Conservation (phyloP, 1,140 invertebrate species). For the Philotrypesis tridentata region DNA sequence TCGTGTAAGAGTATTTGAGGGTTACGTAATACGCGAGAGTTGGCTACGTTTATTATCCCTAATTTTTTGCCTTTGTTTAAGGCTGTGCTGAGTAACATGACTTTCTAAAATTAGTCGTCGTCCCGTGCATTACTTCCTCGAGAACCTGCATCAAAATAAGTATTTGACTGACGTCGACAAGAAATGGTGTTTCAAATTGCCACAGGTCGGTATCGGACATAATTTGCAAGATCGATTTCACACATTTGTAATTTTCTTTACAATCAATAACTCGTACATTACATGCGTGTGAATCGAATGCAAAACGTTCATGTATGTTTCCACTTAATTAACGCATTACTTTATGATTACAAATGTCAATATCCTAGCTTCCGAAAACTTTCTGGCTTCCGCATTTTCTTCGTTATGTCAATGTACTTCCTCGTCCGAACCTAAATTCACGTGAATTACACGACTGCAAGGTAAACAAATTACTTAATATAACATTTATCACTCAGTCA, state of each 20-base stretch:
- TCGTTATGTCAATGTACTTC: not conserved
- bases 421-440: not conserved
- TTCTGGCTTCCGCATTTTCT: conserved; percentile 10
- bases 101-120: conserved; percentile 35
- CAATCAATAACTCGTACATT: not conserved
- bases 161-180: no score
- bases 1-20: no score
- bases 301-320: not conserved
- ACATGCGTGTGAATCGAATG: not conserved
- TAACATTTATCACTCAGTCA: not conserved
- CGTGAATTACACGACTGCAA: not conserved
- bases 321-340: not conserved
- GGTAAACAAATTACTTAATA: conserved; percentile 30
- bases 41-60: no score
- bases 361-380: not conserved
- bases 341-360: not conserved
- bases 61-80: not conserved
- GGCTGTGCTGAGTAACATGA: not conserved
- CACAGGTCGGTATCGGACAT: no score
- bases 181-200: no score
- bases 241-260: no score
- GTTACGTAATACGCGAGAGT: no score
- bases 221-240: no score
- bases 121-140: not conserved
- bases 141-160: no score